These are phyloP conservation scores for Hypocryptadius cinnamomeus DNA, from an alignment of 2,113 vertebrate species.

Conservation along the genomic window DNA sequence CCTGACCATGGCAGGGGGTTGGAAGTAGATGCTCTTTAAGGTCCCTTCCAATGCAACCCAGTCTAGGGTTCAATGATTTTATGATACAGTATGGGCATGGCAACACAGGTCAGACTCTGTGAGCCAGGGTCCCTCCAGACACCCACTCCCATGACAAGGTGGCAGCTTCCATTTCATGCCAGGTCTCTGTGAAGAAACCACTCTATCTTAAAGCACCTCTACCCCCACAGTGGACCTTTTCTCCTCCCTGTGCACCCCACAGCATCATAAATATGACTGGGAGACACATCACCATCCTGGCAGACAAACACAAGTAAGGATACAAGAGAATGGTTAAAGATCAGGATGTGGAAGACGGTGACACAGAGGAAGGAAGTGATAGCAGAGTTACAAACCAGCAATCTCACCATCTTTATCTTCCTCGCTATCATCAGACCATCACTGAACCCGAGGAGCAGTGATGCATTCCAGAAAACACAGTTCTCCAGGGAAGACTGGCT, in stretches of 20 bases:
- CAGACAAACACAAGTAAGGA: background rate
- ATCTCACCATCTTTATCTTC: background rate
- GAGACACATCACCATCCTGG: background rate
- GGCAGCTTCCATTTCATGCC: background rate
- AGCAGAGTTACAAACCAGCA: background rate
- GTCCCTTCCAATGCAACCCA: background rate
- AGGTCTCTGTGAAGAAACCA: background rate
- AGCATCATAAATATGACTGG: background rate
- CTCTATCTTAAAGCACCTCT: background rate
- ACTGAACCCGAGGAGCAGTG: background rate
- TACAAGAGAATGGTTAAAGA: background rate
- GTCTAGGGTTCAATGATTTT: background rate
- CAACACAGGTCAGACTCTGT: background rate
- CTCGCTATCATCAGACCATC: background rate
- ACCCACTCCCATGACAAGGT: background rate
- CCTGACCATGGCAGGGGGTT: background rate
- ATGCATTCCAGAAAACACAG: background rate
- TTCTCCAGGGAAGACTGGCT: background rate
- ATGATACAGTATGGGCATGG: background rate
- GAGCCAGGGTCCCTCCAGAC: background rate
- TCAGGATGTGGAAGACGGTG: background rate
- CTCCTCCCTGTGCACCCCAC: background rate
- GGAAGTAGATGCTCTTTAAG: background rate
- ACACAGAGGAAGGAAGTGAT: background rate
- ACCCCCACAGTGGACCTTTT: fast-evolving